Conservation (phyloP, 2,113 vertebrate species). For the Phalacrocorax brasilianus region DNA sequence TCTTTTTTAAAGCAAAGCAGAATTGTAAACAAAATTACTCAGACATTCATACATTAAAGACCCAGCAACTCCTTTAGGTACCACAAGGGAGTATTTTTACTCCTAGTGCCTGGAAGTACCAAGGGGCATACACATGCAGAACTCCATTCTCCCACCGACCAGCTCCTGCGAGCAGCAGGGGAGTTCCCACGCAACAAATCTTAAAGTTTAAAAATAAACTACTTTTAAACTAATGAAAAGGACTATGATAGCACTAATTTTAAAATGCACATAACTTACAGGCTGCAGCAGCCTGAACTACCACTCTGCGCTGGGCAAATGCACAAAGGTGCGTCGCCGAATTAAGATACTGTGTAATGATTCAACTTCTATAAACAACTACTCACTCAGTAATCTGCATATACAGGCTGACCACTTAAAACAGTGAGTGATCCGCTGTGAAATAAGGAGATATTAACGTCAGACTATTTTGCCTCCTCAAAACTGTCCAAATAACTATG, state of each 20-base stretch:
- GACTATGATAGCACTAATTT: rapidly evolving
- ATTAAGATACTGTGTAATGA: neutral
- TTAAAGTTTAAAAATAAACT: neutral
- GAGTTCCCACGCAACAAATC: neutral
- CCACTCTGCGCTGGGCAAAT: neutral
- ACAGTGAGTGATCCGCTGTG: neutral
- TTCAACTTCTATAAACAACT: neutral
- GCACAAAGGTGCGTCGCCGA: neutral
- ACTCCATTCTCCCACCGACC: neutral
- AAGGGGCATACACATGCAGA: rapidly evolving
- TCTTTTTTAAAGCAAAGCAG: neutral
- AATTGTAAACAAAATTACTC: neutral
- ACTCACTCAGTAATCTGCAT: neutral
- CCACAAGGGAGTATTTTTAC: neutral
- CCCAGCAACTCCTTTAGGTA: neutral
- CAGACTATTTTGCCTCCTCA: neutral
- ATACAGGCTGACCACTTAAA: neutral
- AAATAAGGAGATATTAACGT: neutral
- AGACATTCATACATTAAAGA: neutral
- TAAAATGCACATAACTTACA: rapidly evolving
- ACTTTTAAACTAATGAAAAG: neutral
- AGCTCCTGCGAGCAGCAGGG: rapidly evolving
- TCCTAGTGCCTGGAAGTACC: neutral
- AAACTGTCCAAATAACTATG: neutral
- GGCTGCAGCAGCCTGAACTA: neutral